phyloP scores from a whole-genome alignment of 1,140 invertebrate species.

The Neodiprion pinetum region DNA sequence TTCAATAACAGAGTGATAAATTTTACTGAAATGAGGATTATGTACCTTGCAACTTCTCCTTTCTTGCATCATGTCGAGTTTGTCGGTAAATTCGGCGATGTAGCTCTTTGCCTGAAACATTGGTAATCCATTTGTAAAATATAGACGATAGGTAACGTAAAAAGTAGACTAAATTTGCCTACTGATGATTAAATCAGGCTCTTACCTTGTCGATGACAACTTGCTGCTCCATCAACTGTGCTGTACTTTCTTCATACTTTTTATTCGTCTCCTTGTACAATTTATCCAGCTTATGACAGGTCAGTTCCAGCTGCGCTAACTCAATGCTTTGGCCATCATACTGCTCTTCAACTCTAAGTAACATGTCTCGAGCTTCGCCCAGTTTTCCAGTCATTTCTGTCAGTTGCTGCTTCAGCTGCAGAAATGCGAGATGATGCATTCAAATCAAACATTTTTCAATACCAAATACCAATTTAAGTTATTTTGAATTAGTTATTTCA shows the following conservation, averaged over 20 bases:
- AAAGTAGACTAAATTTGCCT: conserved; percentile 14
- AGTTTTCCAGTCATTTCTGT: conserved; percentile 45
- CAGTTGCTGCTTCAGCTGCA: conserved; percentile 45
- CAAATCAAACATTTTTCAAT: conserved; percentile 10
- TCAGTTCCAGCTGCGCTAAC: conserved; percentile 42
- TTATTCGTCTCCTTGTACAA: conserved; percentile 34
- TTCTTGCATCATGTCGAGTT: conserved; percentile 36
- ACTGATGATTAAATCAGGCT: conserved; percentile 4
- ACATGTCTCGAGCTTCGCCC: conserved; percentile 36
- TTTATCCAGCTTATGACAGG: conserved; percentile 39
- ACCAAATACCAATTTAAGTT: conserved; percentile 13
- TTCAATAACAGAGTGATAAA: conserved; percentile 6
- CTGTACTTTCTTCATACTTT: conserved; percentile 29
- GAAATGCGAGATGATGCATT: conserved; percentile 10
- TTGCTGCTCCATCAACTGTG: conserved; percentile 24
- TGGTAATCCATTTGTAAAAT: conserved; percentile 9
- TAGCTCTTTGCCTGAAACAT: conserved; percentile 39
- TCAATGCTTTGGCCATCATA: conserved; percentile 45
- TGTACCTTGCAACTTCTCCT: conserved; percentile 29
- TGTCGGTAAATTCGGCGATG: conserved; percentile 34
- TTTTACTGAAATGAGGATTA: conserved; percentile 11
- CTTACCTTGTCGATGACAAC: conserved; percentile 31
- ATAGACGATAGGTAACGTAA: background rate
- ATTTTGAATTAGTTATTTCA: conserved; percentile 18
- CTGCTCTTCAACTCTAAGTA: conserved; percentile 48